phyloP scores from a whole-genome alignment of 2,888 invertebrate genomes.

The Mechanitis messenoides region DNA sequence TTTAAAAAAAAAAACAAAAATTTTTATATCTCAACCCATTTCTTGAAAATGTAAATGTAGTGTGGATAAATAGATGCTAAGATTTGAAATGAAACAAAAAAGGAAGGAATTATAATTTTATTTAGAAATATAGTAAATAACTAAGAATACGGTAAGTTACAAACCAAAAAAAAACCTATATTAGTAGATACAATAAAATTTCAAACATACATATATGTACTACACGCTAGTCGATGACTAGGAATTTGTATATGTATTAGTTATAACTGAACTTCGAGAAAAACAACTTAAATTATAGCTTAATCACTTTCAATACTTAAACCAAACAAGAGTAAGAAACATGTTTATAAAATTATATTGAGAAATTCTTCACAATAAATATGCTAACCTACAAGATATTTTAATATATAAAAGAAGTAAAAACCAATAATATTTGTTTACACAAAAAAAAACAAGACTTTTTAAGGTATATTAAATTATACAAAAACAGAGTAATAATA shows the following conservation, averaged over 20 bases:
- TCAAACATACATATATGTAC: not conserved
- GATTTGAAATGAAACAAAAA: too few species aligned
- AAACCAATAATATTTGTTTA: too few species aligned
- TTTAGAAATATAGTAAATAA: constrained; percentile 11
- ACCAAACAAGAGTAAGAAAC: not conserved
- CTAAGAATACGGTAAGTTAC: constrained; percentile 19
- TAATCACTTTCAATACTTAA: not conserved
- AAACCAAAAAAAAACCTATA: constrained; percentile 11
- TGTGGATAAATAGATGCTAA: too few species aligned
- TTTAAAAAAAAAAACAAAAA: too few species aligned
- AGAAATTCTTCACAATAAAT: not conserved
- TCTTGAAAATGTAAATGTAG: too few species aligned
- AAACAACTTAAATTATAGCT: not conserved
- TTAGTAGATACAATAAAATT: not conserved
- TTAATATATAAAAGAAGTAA: not conserved
- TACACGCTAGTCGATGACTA: constrained; percentile 20
- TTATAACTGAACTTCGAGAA: not conserved
- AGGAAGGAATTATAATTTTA: too few species aligned
- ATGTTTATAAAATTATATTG: not conserved
- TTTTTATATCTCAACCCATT: too few species aligned
- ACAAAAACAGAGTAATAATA: too few species aligned
- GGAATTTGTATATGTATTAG: constrained; percentile 11
- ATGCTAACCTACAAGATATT: not conserved
- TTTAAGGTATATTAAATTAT: too few species aligned
- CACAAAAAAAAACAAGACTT: too few species aligned